Percentiles rank a stretch among this genome's conserved stretches.
phyloP scores from a whole-genome alignment of 2,797 vertebrate species.

The Todus mexicanus region DNA sequence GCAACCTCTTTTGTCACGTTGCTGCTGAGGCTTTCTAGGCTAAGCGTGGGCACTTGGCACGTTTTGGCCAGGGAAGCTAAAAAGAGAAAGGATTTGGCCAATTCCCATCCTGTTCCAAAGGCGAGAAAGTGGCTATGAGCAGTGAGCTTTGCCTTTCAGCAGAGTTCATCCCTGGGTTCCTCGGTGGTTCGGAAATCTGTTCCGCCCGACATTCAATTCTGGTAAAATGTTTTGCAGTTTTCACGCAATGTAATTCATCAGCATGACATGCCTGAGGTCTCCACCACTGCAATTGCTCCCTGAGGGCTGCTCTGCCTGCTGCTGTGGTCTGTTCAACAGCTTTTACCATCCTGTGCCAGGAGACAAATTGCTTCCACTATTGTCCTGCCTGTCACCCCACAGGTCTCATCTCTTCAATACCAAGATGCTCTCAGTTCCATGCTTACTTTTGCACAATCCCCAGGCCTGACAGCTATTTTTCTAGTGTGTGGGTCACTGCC shows the following conservation, averaged over 20 bases:
- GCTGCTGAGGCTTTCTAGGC: not conserved
- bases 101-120: not conserved
- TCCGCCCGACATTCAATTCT: not conserved
- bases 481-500: not conserved
- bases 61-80: not conserved
- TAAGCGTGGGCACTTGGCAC: not conserved
- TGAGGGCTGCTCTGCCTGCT: not conserved
- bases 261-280: not conserved
- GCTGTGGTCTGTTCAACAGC: not conserved
- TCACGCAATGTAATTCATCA: not conserved
- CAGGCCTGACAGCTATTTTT: not conserved
- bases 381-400: not conserved
- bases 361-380: conserved; percentile 5
- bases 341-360: not conserved
- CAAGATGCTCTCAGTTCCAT: not conserved
- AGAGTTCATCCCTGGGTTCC: conserved; percentile 8
- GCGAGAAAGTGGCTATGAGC: not conserved
- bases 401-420: not conserved
- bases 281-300: not conserved
- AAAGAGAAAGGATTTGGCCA: not conserved
- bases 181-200: not conserved
- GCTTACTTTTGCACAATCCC: not conserved
- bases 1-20: not conserved
- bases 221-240: conserved; percentile 1
- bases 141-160: not conserved